phyloP scores from a whole-genome alignment of 2,113 vertebrate species.

The Sorex fumeus region DNA sequence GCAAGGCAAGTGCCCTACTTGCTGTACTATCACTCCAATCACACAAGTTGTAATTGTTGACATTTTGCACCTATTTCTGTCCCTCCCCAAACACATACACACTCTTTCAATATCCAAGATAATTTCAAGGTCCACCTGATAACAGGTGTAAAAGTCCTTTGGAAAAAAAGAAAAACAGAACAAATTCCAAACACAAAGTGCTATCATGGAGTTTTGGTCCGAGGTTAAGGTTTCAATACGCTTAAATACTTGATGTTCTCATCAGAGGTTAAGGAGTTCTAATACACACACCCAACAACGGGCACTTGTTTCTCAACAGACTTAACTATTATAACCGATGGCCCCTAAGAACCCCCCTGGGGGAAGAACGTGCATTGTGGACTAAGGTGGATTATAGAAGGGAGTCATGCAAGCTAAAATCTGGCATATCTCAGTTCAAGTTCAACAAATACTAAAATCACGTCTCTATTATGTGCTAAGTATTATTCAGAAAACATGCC shows the following conservation, averaged over 20 bases:
- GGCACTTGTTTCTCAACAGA: neutral
- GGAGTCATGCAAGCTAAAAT: neutral
- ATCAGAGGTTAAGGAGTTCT: slow-evolving; percentile 52
- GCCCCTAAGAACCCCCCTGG: slow-evolving; percentile 25
- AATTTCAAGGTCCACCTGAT: slow-evolving; percentile 56
- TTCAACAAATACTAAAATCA: neutral
- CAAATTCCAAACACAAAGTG: slow-evolving; percentile 60
- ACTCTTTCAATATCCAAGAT: neutral
- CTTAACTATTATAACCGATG: neutral
- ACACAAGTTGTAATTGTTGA: neutral
- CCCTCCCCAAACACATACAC: neutral
- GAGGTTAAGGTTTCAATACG: neutral
- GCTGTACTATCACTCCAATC: neutral
- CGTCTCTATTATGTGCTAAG: neutral
- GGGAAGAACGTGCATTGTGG: neutral
- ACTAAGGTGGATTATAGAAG: neutral
- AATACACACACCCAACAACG: neutral
- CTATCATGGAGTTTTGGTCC: slow-evolving; percentile 24
- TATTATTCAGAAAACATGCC: neutral
- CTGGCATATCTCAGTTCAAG: neutral
- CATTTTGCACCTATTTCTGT: slow-evolving; percentile 32
- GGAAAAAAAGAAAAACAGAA: slow-evolving; percentile 35
- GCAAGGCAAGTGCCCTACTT: too few relatives aligned
- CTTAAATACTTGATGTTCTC: slow-evolving; percentile 29
- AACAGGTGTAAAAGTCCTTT: slow-evolving; percentile 9